Conservation (phyloP, 53 echinoderm and acorn worm species). For the Echinometra lucunter region DNA sequence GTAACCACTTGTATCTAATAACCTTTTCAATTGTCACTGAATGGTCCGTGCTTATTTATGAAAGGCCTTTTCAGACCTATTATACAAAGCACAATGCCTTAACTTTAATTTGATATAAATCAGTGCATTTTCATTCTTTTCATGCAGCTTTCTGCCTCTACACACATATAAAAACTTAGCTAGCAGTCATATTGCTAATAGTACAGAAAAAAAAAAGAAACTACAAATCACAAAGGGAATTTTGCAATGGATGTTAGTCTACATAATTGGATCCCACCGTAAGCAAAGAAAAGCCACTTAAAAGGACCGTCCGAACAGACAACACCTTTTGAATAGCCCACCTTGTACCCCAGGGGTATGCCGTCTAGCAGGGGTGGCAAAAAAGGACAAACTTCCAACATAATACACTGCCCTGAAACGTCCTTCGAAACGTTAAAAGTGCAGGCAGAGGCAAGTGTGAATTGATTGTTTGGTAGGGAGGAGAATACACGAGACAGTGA, state of each 20-base stretch:
- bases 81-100: too few species aligned
- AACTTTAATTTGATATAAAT: too few species aligned
- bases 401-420: conserved; percentile 4
- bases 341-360: neutral
- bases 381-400: neutral
- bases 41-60: too few species aligned
- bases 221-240: neutral
- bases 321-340: conserved; percentile 35
- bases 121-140: neutral
- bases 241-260: conserved; percentile 16
- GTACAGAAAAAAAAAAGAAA: neutral
- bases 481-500: neutral
- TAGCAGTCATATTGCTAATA: neutral
- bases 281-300: conserved; percentile 4
- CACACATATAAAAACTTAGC: neutral
- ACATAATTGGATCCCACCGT: neutral
- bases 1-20: too few species aligned
- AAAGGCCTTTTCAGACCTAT: too few species aligned
- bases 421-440: conserved; percentile 9
- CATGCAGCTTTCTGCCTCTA: neutral
- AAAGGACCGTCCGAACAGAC: conserved; percentile 44
- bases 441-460: conserved; percentile 21
- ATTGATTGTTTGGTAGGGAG: conserved; percentile 25
- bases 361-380: conserved; percentile 9
- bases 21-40: too few species aligned